Evolutionary conservation across 2,113 vertebrate genomes (phyloP).

Genomic region (Sitta europaea): DNA sequence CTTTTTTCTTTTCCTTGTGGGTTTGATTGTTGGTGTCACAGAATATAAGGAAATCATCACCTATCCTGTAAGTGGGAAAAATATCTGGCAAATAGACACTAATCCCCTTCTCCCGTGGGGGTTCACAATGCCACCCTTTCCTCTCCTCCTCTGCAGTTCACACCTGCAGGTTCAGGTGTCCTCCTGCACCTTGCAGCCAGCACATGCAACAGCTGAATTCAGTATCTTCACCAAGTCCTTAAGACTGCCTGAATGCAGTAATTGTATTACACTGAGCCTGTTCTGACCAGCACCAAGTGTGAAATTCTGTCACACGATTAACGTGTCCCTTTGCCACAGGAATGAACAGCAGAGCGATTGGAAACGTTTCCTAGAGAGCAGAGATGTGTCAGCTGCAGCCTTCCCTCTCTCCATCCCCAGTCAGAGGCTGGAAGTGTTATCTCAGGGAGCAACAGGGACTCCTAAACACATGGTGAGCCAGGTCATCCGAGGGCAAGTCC

Average conservation of each 20-base stretch:
- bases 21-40: neutral
- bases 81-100: neutral
- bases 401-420: neutral
- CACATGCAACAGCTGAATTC: neutral
- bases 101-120: neutral
- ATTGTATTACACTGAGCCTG: neutral
- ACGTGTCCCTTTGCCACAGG: neutral
- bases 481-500: conserved; percentile 14
- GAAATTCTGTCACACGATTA: neutral
- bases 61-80: neutral
- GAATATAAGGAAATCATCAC: neutral
- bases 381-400: neutral
- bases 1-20: neutral
- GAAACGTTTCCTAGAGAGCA: neutral
- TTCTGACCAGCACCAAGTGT: neutral
- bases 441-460: neutral
- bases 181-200: neutral
- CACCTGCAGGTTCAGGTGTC: fast-evolving
- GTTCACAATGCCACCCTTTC: neutral
- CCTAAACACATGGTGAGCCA: neutral
- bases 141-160: neutral
- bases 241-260: neutral
- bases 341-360: neutral
- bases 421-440: neutral
- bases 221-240: neutral